Base-by-base conservation (phyloP, 2,113 vertebrate genomes). In the Callaeas wilsoni region DNA sequence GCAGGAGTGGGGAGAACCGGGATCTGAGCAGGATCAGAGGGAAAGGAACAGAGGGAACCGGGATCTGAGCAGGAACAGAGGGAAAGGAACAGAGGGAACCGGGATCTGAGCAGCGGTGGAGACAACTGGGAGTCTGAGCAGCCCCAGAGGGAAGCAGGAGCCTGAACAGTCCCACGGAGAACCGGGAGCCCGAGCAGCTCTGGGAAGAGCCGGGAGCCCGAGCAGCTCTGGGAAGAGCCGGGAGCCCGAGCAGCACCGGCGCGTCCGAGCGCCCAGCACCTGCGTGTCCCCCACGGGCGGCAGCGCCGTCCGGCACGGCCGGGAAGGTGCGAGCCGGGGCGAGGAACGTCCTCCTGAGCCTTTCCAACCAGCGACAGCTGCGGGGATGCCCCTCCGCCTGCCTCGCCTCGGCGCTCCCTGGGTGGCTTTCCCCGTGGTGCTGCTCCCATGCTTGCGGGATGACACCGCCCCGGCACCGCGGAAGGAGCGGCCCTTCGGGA, bases 271-370 rank as follows among this genome's bases (percentile, higher is more conserved):
- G 26, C 7, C 30, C 80, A 37, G 30, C 11, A 3, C 11, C 49
- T 1, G 14, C 0, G 0, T 7, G n/a, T 53, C 12, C 42, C 23
- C 57, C 13, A 0, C 3, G 13, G 35, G 52, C n/a, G 60, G 27
- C 16, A 25, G 46, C 53, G 22, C 0, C 3, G 4, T 7, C 44
- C 39, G 21, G 39, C 49, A 9, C 4, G 4, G 37, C 44, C 0
- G 1, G 42, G 27, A 30, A 26, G 47, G 41, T 11, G 37, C 15
- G 6, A 37, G 41, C 25, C 33, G 10, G 9, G 6, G 5, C 33
- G 4, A 13, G 23, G n/a, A 27, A 55, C 3, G 23, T 22, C n/a
- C 47, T 30, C 11, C 59, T 16, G n/a, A 20, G 5, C 10, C 42
- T 14, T 37, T 27, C 67, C 17, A 27, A 8, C 5, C 56, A 6